A percentile compares a stretch with the other conserved stretches of the same genome.
Evolutionary conservation across 2,888 invertebrate species (phyloP).

Genomic region (Dinocampus coccinellae): DNA sequence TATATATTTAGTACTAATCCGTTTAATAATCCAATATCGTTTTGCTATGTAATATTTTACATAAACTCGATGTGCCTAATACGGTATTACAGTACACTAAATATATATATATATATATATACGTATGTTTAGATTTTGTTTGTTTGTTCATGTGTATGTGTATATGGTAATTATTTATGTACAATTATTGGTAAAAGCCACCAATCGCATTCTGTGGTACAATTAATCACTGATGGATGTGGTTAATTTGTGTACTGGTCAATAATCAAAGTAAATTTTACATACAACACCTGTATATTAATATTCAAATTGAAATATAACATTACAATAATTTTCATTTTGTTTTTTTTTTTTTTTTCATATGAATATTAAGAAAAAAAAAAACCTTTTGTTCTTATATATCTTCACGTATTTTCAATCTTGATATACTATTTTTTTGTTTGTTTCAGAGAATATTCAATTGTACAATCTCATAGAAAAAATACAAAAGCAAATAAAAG

Average conservation of each 20-base stretch:
- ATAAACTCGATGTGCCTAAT: background rate
- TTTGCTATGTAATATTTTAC: slow-evolving; percentile 5
- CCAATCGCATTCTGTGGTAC: slow-evolving; percentile 28
- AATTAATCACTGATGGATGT: slow-evolving; percentile 43
- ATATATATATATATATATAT: slow-evolving; percentile 5
- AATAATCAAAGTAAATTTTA: slow-evolving; percentile 35
- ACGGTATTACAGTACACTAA: background rate
- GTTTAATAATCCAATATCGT: slow-evolving; percentile 7
- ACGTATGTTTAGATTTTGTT: background rate
- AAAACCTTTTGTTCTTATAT: background rate
- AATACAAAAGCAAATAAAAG: too few species aligned
- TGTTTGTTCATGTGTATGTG: slow-evolving; percentile 32
- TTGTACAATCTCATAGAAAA: too few species aligned
- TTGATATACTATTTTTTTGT: too few species aligned
- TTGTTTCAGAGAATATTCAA: too few species aligned
- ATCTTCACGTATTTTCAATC: too few species aligned
- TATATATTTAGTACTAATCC: background rate
- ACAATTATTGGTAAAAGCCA: slow-evolving; percentile 44
- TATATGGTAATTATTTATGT: slow-evolving; percentile 41
- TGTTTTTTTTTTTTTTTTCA: too few species aligned
- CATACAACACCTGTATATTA: background rate
- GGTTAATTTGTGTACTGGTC: slow-evolving; percentile 45
- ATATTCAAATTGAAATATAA: background rate
- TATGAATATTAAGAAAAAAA: too few species aligned
- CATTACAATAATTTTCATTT: too few species aligned